A percentile compares a stretch with the other conserved stretches of the same genome.
These are phyloP conservation scores for Hylia prasina DNA, from an alignment of 2,113 vertebrate genomes.

Conservation along the genomic window DNA sequence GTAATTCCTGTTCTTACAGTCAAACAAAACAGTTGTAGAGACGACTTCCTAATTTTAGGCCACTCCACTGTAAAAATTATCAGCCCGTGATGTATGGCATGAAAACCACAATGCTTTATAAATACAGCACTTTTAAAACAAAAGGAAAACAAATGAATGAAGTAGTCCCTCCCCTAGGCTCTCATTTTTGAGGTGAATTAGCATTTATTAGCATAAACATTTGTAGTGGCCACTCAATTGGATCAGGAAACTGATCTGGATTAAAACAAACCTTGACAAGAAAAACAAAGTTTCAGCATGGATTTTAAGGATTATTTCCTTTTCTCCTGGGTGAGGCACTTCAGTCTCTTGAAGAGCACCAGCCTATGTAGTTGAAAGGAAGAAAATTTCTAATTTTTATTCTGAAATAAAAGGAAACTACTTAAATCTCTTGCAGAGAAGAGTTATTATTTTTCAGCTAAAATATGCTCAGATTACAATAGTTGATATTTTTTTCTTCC, in stretches of 20 bases:
- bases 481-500: not conserved
- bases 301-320: not conserved
- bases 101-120: not conserved
- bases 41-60: not conserved
- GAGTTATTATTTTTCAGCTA: not conserved
- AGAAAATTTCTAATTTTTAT: not conserved
- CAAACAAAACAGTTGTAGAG: not conserved
- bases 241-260: not conserved
- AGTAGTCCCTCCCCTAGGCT: not conserved
- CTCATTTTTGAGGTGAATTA: not conserved
- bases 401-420: not conserved
- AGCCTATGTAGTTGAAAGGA: not conserved
- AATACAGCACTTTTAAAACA: not conserved
- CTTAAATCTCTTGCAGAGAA: not conserved
- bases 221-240: not conserved
- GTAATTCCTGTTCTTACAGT: not conserved
- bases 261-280: not conserved
- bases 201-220: not conserved
- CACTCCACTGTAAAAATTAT: not conserved
- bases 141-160: not conserved
- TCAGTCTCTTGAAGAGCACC: not conserved
- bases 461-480: not conserved
- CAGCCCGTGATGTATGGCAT: fast-evolving
- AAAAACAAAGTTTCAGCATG: not conserved
- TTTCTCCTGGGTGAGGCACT: not conserved